Evolutionary conservation across 2,797 vertebrate genomes (phyloP), one percentile per base, ranked within the genome.

Genomic region (Melanogrammus aeglefinus): DNA sequence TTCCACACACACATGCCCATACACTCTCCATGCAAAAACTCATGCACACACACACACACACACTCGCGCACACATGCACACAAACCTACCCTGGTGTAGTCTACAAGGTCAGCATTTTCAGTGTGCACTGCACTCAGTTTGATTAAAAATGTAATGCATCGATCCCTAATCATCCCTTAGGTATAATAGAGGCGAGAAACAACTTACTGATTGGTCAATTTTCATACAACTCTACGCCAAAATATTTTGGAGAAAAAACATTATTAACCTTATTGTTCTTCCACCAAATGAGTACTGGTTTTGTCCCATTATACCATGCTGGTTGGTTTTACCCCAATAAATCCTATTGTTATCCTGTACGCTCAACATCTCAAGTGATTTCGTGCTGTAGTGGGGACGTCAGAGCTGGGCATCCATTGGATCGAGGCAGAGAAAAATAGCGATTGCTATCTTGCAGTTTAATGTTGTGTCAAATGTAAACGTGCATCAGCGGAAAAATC

Each of bases 91-190:
- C 70, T 16, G 27, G 69, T 39, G 18, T 72, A 36, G 31, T 13
- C 69, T 44, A 76, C 75, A 80, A 81, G 81, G 80, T 92, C 89
- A 91, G 89, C 90, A 90, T 86, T 91, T 91, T 88, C 75, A 87
- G 77, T 77, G 70, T 89, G 90, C 90, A 91, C 90, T 89, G 90
- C 90, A 91, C 91, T 91, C 83, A 91, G 74, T 89, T 91, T 91
- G 90, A 92, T 91, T 92, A 91, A 89, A 92, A 88, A 69, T 78
- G 83, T 87, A 91, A 88, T 87, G 82, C 86, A 92, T 86, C 82
- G 76, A 83, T 86, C 75, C 84, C 83, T 87, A 83, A 83, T 75
- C 74, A 72, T 81, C 80, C 74, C 78, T 63, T 38, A 24, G 21
- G 21, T 21, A 38, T 36, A 73, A 38, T 57, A 57, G 47, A 57